These are phyloP conservation scores for Pseudotriccus pelzelni DNA, from an alignment of 2,797 vertebrate species.

Conservation along the genomic window DNA sequence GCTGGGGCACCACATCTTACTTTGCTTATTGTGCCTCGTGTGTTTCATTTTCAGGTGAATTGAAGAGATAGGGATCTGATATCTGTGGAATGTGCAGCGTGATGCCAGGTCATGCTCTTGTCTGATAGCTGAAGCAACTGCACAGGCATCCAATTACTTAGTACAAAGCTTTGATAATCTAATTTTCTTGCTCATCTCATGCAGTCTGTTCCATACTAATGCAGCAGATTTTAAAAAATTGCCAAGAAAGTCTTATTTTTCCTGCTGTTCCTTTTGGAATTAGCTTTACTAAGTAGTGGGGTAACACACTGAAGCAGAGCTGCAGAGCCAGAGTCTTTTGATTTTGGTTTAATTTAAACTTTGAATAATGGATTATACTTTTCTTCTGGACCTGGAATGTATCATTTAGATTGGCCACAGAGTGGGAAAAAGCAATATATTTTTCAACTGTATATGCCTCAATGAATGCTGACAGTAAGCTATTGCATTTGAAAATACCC, in stretches of 20 bases:
- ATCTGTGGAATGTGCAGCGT: constrained; percentile 54
- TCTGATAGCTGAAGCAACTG: constrained; percentile 66
- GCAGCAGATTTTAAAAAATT: neutral
- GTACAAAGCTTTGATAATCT: constrained; percentile 69
- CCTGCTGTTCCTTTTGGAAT: neutral
- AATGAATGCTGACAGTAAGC: neutral
- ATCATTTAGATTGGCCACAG: neutral
- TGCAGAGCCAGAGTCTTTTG: neutral
- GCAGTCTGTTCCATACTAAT: constrained; percentile 62
- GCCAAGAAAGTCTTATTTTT: neutral
- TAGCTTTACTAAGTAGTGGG: neutral
- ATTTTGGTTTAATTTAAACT: neutral
- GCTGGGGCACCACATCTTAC: neutral
- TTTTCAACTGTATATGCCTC: neutral
- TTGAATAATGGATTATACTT: neutral
- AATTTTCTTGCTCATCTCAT: constrained; percentile 56
- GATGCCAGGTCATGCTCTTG: constrained; percentile 67
- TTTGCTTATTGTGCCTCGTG: neutral
- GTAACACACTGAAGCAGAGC: neutral
- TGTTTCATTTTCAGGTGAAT: neutral
- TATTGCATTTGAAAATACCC: neutral
- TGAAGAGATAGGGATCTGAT: constrained; percentile 24
- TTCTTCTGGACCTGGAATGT: neutral
- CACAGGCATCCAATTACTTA: constrained; percentile 73
- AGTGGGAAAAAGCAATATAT: neutral